phyloP scores from a whole-genome alignment of 2,113 vertebrate genomes.

The Muntiacus reevesi region DNA sequence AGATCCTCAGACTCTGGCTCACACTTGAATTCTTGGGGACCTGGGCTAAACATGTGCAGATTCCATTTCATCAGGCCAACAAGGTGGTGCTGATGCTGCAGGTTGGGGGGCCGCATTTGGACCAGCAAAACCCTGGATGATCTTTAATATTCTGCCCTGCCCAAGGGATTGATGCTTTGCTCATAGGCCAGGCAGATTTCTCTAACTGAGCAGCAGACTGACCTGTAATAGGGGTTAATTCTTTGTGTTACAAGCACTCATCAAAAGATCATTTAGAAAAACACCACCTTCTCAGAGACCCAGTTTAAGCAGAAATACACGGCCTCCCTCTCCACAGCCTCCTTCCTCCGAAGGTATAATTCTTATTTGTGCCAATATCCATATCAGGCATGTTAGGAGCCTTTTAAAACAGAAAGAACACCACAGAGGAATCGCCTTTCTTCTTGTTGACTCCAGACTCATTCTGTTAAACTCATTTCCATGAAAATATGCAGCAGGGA shows the following conservation, averaged over 20 bases:
- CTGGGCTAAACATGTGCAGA: background rate
- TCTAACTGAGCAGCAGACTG: background rate
- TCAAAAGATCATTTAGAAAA: conserved; percentile 4
- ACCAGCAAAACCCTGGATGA: background rate
- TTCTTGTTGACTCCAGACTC: background rate
- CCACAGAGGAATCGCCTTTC: background rate
- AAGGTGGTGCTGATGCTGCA: background rate
- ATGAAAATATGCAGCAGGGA: conserved; percentile 6
- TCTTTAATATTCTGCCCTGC: background rate
- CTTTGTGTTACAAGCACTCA: conserved; percentile 4
- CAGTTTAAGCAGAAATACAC: background rate
- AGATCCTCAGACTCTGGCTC: background rate
- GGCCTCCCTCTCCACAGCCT: background rate
- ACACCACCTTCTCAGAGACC: background rate
- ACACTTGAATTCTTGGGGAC: background rate
- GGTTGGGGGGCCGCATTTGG: background rate
- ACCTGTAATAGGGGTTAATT: background rate
- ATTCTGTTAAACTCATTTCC: conserved; percentile 19
- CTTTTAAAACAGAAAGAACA: background rate
- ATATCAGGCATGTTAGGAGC: background rate
- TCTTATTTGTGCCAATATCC: background rate
- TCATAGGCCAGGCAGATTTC: background rate
- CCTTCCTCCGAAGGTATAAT: background rate
- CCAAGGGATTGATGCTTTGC: background rate
- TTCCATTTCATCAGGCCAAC: background rate